Percentiles rank a stretch among this genome's conserved stretches.
These are phyloP conservation scores for Sepiola atlantica DNA, from an alignment of 2,888 invertebrate species.

Conservation along the genomic window DNA sequence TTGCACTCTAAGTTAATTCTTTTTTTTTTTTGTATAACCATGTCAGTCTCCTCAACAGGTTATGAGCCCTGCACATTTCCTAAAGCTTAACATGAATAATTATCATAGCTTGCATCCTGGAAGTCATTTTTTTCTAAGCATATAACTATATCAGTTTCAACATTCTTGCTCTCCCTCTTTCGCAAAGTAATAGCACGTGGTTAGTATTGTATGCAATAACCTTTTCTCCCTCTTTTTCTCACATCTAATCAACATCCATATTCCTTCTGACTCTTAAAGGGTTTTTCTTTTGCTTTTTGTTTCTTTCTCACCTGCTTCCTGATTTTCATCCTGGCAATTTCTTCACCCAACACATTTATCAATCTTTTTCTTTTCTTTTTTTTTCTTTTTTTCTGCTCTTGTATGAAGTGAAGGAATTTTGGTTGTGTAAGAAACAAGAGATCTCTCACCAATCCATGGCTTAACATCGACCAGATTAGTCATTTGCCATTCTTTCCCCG, in stretches of 20 bases:
- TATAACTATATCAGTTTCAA: slow-evolving; percentile 32
- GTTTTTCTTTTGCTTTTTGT: neutral
- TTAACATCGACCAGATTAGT: neutral
- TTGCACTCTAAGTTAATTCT: too few species aligned
- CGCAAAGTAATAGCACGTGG: neutral
- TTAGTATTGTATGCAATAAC: neutral
- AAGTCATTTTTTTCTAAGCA: slow-evolving; percentile 16
- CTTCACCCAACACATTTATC: slow-evolving; percentile 11
- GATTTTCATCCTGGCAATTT: neutral
- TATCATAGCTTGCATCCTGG: neutral
- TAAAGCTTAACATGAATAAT: neutral
- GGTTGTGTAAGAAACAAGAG: neutral
- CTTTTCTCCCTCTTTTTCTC: neutral
- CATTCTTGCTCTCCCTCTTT: neutral
- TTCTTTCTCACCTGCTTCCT: slow-evolving; percentile 3
- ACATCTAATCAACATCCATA: neutral
- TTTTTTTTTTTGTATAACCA: too few species aligned
- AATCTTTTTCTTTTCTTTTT: too few species aligned
- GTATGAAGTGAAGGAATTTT: neutral
- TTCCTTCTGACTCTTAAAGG: neutral
- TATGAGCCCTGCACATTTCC: too few species aligned
- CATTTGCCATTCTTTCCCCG: neutral
- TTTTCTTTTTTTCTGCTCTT: neutral
- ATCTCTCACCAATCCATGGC: neutral
- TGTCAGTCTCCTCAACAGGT: too few species aligned